Conservation (phyloP, 2,888 invertebrate genomes). For the Athalia rosae region DNA sequence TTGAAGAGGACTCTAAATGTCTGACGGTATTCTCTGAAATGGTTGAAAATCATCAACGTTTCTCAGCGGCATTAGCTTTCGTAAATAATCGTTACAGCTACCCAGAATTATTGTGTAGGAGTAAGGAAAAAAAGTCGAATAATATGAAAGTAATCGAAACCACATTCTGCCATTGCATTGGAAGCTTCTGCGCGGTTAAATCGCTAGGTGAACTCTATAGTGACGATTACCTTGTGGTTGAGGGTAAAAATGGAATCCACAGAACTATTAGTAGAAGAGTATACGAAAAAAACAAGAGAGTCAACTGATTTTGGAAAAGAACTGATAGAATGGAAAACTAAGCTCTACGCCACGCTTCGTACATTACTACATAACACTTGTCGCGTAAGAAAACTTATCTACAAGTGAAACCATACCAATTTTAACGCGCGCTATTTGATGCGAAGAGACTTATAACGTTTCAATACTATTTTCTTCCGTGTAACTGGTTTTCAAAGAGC, state of each 20-base stretch:
- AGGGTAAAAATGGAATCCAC: background rate
- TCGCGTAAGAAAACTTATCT: no score
- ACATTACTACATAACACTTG: no score
- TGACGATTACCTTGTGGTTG: background rate
- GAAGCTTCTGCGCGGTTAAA: background rate
- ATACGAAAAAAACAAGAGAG: background rate
- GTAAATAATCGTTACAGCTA: background rate
- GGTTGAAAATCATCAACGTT: conserved; percentile 1
- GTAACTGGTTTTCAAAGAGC: no score
- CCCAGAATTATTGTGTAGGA: conserved; percentile 3
- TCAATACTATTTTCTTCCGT: no score
- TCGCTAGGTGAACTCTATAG: background rate
- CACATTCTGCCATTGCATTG: background rate
- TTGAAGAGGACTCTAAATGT: background rate
- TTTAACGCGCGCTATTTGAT: no score
- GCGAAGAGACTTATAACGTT: no score
- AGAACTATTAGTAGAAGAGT: background rate
- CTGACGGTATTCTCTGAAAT: background rate
- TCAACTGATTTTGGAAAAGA: background rate
- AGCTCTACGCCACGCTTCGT: background rate
- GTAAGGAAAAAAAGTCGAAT: background rate
- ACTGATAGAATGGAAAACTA: background rate
- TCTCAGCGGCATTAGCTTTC: background rate
- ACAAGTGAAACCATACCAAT: no score
- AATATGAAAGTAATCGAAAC: background rate